Evolutionary conservation across 1,140 invertebrate genomes (phyloP).

Genomic region (Acyrthosiphon pisum): DNA sequence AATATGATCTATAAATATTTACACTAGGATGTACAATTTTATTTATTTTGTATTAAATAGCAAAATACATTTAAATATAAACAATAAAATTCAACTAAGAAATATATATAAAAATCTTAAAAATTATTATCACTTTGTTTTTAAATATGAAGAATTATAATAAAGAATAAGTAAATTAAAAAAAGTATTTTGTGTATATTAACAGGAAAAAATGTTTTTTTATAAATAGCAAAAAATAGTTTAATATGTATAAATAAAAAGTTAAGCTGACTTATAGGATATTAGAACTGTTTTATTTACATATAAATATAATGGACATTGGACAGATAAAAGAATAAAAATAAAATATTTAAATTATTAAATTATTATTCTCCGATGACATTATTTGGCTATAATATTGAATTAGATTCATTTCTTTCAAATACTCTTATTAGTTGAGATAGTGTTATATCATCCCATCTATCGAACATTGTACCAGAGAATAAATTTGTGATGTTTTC

Average conservation of each 20-base stretch:
- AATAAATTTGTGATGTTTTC: slow-evolving; percentile 45
- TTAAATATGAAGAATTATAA: background rate
- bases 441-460: slow-evolving; percentile 40
- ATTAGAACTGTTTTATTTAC: background rate
- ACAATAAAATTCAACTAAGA: background rate
- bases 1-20: background rate
- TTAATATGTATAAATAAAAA: background rate
- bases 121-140: slow-evolving; percentile 16
- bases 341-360: background rate
- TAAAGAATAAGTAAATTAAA: background rate
- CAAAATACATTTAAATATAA: background rate
- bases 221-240: background rate
- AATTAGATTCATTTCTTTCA: slow-evolving; percentile 35
- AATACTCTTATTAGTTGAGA: slow-evolving; percentile 38
- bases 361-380: background rate
- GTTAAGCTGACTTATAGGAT: background rate
- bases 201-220: background rate
- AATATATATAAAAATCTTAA: slow-evolving; percentile 6
- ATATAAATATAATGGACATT: background rate
- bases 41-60: background rate
- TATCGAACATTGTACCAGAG: background rate
- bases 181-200: background rate
- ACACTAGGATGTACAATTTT: background rate
- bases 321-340: too few relatives aligned
- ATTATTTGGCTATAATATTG: background rate